A percentile compares a stretch with the other conserved stretches of the same genome.
These are phyloP conservation scores for Synanthedon andrenaeformis DNA, from an alignment of 2,888 invertebrate species.

Conservation along the genomic window DNA sequence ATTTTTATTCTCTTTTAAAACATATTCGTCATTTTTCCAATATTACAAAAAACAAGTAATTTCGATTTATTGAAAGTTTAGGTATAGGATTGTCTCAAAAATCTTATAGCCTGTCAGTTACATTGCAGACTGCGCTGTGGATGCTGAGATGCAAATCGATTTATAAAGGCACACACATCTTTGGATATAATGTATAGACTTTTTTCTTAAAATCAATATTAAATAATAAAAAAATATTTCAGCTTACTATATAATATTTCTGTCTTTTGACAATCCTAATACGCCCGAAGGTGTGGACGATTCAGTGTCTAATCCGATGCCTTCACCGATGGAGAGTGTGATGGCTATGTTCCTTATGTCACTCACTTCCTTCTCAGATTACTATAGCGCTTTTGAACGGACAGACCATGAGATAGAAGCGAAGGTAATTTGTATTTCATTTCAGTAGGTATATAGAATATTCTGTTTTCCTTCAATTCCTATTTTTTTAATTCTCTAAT, in stretches of 20 bases:
- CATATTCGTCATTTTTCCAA: too few species aligned
- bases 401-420: conserved; percentile 91
- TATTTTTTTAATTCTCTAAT: too few species aligned
- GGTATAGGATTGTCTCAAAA: too few species aligned
- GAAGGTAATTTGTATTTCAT: conserved; percentile 71
- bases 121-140: too few species aligned
- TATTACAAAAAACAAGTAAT: too few species aligned
- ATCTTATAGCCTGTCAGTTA: too few species aligned
- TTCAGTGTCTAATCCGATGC: conserved; percentile 86
- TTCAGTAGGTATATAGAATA: not conserved
- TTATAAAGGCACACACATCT: too few species aligned
- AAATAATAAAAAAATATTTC: conserved; percentile 17
- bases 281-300: conserved; percentile 87
- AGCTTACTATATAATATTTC: conserved; percentile 93
- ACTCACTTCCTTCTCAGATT: conserved; percentile 94
- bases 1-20: not conserved
- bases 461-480: too few species aligned
- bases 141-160: too few species aligned
- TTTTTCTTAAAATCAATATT: too few species aligned
- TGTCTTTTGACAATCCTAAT: conserved; percentile 87
- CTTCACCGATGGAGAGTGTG: conserved; percentile 92
- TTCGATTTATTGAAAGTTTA: too few species aligned
- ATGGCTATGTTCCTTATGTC: conserved; percentile 99
- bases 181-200: too few species aligned
- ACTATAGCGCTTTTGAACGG: conserved; percentile 89